phyloP scores from a whole-genome alignment of 2,888 invertebrate species.

The Psylliodes chrysocephalus region DNA sequence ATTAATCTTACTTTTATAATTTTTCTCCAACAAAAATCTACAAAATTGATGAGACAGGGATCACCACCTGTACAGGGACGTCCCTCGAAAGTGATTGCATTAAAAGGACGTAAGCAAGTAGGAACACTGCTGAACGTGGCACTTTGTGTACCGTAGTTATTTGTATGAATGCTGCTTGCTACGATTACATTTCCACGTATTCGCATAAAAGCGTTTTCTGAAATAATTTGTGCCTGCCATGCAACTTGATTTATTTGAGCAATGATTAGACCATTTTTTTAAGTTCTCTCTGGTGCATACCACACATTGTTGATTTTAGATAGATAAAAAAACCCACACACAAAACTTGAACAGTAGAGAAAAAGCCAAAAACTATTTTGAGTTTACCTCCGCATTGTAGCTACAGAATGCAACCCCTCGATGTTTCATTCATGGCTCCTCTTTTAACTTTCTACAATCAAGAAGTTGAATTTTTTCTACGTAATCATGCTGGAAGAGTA shows the following conservation, averaged over 20 bases:
- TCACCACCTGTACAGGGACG: not conserved
- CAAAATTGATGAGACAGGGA: not conserved
- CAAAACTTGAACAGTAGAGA: no score
- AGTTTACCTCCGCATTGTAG: constrained; percentile 51
- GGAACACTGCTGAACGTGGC: constrained; percentile 8
- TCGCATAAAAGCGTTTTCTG: not conserved
- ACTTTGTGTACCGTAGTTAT: constrained; percentile 5
- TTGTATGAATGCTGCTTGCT: constrained; percentile 6
- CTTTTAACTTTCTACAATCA: constrained; percentile 10
- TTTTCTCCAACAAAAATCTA: no score
- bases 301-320: constrained; percentile 17
- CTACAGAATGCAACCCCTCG: constrained; percentile 37
- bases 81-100: no score
- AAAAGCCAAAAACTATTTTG: constrained; percentile 42
- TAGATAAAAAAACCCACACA: no score
- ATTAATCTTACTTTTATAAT: no score
- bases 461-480: constrained; percentile 7
- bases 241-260: constrained; percentile 7
- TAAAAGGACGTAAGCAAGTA: not conserved
- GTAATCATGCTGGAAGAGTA: not conserved
- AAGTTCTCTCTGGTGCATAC: not conserved
- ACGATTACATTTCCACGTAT: constrained; percentile 3
- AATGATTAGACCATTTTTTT: not conserved
- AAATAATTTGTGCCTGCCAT: constrained; percentile 1
- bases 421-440: constrained; percentile 44